A percentile compares a stretch with the other conserved stretches of the same genome.
These are phyloP conservation scores for Melanitta fusca DNA, from an alignment of 2,797 vertebrate genomes.

Conservation along the genomic window DNA sequence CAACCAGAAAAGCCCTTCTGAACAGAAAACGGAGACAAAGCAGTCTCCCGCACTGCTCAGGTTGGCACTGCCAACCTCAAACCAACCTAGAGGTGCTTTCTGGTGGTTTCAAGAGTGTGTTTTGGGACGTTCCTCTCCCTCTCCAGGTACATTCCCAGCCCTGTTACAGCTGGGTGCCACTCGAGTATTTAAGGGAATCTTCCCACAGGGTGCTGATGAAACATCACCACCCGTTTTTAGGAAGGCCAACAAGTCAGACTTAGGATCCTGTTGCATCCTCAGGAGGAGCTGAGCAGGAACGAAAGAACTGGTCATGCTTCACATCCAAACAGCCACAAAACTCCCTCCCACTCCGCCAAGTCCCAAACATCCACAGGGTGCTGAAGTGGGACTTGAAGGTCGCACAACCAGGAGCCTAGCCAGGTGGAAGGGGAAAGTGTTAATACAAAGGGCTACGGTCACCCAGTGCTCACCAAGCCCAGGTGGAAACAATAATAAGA, in stretches of 20 bases:
- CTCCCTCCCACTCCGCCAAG: background rate
- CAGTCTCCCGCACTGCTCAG: background rate
- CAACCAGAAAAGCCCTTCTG: background rate
- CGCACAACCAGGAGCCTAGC: background rate
- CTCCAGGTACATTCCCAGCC: background rate
- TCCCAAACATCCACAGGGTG: background rate
- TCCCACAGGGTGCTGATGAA: background rate
- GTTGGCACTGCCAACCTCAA: background rate
- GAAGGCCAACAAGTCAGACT: background rate
- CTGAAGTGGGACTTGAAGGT: background rate
- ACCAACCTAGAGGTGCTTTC: background rate
- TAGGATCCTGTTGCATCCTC: background rate
- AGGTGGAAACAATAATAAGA: background rate
- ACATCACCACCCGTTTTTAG: background rate
- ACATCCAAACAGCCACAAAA: rapidly evolving
- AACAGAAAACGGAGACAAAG: background rate
- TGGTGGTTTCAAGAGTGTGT: background rate
- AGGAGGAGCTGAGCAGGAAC: background rate
- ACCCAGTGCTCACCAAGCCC: background rate
- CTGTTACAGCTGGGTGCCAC: background rate
- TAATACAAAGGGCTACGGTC: background rate
- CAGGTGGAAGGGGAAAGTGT: background rate
- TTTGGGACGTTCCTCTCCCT: background rate
- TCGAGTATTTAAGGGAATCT: background rate
- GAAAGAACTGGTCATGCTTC: background rate